Conservation (phyloP, 2,888 invertebrate genomes). For the Aethes cnicana region DNA sequence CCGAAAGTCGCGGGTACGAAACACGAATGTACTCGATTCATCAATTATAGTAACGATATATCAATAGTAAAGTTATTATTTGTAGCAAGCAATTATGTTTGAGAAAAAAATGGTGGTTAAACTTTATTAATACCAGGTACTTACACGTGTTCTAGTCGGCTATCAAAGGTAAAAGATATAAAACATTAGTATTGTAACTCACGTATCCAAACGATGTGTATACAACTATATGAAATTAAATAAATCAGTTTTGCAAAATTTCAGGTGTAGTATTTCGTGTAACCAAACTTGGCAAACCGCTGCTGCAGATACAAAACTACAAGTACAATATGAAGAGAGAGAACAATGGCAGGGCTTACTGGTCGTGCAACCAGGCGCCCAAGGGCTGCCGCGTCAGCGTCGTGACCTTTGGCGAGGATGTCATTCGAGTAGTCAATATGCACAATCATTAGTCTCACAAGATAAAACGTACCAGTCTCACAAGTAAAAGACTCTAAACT, state of each 20-base stretch:
- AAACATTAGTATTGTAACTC: too few species aligned
- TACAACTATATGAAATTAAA: too few species aligned
- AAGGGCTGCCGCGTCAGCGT: constrained; percentile 40
- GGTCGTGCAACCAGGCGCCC: constrained; percentile 41
- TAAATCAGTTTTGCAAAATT: too few species aligned
- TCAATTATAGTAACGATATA: too few species aligned
- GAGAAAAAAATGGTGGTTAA: too few species aligned
- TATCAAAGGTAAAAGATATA: too few species aligned
- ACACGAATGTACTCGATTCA: too few species aligned
- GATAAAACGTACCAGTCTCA: not conserved
- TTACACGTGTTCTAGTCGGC: too few species aligned
- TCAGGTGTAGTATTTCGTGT: not conserved
- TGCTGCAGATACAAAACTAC: not conserved
- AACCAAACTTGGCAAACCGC: not conserved
- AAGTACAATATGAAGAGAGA: not conserved
- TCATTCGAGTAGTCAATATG: not conserved
- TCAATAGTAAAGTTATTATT: too few species aligned
- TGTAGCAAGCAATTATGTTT: too few species aligned
- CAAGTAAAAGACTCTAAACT: not conserved
- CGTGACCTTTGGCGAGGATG: constrained; percentile 38
- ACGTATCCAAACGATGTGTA: not conserved
- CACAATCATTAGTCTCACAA: constrained; percentile 1
- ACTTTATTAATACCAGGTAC: too few species aligned
- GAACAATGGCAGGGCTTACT: constrained; percentile 37
- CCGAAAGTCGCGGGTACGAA: too few species aligned